Evolutionary conservation across 2,888 invertebrate species (phyloP).

Genomic region (Caenorhabditis uteleia): DNA sequence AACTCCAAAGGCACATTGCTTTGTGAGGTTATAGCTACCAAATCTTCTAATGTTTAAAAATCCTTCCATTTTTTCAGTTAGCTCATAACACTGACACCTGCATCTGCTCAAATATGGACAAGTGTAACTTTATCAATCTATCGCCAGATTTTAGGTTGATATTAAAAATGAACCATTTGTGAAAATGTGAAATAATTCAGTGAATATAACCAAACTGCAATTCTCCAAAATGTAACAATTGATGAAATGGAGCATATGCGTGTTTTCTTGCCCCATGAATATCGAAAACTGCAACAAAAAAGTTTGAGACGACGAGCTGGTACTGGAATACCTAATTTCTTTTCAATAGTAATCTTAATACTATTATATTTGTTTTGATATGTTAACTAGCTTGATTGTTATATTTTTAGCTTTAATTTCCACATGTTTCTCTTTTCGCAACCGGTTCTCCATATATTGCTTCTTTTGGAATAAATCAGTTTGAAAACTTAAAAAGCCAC

Average conservation of each 20-base stretch:
- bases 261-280: constrained; percentile 30
- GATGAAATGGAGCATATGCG: constrained; percentile 24
- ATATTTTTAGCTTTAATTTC: too few species aligned
- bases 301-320: too few species aligned
- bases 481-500: too few species aligned
- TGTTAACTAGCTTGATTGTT: too few species aligned
- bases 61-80: constrained; percentile 5
- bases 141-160: constrained; percentile 16
- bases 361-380: too few species aligned
- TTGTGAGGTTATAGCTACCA: constrained; percentile 13
- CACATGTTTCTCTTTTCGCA: too few species aligned
- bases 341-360: too few species aligned
- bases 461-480: too few species aligned
- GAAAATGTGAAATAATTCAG: constrained; percentile 8
- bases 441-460: too few species aligned
- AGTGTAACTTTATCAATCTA: constrained; percentile 28
- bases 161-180: not conserved
- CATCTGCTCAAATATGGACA: constrained; percentile 28
- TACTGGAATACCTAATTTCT: too few species aligned
- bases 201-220: constrained; percentile 23
- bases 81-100: constrained; percentile 20
- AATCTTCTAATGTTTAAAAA: not conserved
- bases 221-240: constrained; percentile 13
- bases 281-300: too few species aligned
- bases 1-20: constrained; percentile 23